Percentiles rank a stretch among this genome's conserved stretches.
Evolutionary conservation across 2,797 vertebrate species (phyloP).

Genomic region (Acestrorhynchus altus): DNA sequence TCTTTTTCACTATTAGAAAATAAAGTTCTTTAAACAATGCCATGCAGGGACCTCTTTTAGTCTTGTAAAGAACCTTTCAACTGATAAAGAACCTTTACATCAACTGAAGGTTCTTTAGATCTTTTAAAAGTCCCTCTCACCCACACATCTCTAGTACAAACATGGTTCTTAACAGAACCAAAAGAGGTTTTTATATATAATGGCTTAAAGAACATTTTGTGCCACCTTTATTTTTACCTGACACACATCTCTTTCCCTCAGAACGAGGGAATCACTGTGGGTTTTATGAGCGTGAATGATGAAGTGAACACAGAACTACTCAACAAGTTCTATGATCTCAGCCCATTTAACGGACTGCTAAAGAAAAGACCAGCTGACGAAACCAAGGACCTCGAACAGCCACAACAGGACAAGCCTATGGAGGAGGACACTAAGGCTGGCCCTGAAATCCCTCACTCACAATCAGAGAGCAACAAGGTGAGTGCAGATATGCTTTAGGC

Average conservation of each 20-base stretch:
- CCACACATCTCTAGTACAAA: no score
- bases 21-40: no score
- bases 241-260: constrained; percentile 60
- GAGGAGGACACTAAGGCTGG: not conserved
- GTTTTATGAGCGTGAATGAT: constrained; percentile 85
- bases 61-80: no score
- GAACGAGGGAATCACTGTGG: constrained; percentile 78
- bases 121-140: no score
- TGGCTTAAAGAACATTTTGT: no score
- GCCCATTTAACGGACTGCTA: constrained; percentile 80
- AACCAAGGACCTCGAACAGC: constrained; percentile 12
- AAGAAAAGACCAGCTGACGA: constrained; percentile 67
- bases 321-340: constrained; percentile 81
- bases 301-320: constrained; percentile 77
- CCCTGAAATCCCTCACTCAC: constrained; percentile 25
- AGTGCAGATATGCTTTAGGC: not conserved
- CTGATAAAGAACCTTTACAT: no score
- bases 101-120: no score
- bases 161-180: no score
- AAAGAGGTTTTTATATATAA: no score
- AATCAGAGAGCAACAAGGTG: constrained; percentile 31
- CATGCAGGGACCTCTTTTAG: no score
- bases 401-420: not conserved
- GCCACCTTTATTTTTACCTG: no score
- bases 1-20: no score